Evolutionary conservation across 2,113 vertebrate genomes (phyloP).

Genomic region (Poeciliopsis retropinna): DNA sequence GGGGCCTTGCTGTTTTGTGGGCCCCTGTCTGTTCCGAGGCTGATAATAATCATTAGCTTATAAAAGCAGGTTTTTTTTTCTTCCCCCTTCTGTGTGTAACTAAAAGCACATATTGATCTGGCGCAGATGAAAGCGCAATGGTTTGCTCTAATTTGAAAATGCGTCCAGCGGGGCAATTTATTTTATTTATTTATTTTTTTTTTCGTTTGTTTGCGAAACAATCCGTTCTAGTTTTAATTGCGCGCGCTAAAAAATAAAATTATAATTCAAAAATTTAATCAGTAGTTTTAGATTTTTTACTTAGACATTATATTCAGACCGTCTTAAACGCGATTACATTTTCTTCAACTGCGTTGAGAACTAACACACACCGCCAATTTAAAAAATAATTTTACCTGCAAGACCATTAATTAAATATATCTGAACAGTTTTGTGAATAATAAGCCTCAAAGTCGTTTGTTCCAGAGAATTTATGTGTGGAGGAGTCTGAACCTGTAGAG

Average conservation of each 20-base stretch:
- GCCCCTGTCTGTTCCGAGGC: constrained; percentile 59
- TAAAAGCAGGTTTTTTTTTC: constrained; percentile 41
- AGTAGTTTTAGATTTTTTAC: not conserved
- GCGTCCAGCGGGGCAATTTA: not conserved
- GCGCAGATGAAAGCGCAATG: constrained; percentile 1
- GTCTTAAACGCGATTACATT: not conserved
- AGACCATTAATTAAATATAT: not conserved
- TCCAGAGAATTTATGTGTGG: constrained; percentile 22
- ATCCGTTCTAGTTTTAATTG: not conserved
- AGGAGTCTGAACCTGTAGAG: constrained; percentile 60
- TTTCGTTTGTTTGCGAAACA: not conserved
- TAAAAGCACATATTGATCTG: constrained; percentile 70
- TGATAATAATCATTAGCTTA: constrained; percentile 69
- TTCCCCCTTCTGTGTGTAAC: constrained; percentile 41
- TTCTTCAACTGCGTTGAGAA: not conserved
- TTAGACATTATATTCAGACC: not conserved
- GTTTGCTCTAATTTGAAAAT: not conserved
- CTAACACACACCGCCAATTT: not conserved
- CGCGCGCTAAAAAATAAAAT: not conserved
- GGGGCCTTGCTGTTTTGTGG: constrained; percentile 34
- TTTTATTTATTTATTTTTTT: not conserved
- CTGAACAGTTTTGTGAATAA: constrained; percentile 12
- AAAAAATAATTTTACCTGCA: not conserved
- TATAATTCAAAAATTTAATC: not conserved
- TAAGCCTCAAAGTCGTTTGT: constrained; percentile 35